Evolutionary conservation across 2,113 vertebrate genomes (phyloP).

Genomic region (Eulemur macaco): DNA sequence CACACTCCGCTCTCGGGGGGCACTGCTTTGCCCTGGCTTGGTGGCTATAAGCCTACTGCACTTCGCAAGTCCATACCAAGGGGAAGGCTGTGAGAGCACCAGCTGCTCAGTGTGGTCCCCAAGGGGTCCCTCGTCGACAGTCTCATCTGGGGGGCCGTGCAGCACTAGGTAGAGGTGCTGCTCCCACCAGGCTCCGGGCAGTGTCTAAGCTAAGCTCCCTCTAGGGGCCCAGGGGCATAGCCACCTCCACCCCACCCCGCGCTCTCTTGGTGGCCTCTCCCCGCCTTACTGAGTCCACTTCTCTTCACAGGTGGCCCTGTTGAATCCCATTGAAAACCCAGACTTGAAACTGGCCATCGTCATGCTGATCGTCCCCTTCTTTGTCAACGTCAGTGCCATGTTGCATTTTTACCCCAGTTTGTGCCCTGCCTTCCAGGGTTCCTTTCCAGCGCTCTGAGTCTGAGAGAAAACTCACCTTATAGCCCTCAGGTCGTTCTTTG

Average conservation of each 20-base stretch:
- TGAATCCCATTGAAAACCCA: slow-evolving; percentile 94
- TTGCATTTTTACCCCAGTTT: not conserved
- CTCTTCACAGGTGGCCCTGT: slow-evolving; percentile 90
- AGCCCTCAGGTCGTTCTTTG: not conserved
- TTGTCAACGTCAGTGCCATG: slow-evolving; percentile 93
- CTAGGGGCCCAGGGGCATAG: not conserved
- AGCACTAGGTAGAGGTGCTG: not conserved
- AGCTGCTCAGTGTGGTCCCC: not conserved
- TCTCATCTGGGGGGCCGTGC: not conserved
- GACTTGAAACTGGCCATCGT: slow-evolving; percentile 96
- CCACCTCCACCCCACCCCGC: no score
- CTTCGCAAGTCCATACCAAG: not conserved
- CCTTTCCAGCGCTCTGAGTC: not conserved
- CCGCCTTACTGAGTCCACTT: slow-evolving; percentile 71
- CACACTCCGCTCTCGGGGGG: not conserved
- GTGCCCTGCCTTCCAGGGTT: not conserved
- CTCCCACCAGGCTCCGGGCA: not conserved
- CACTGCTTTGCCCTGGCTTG: not conserved
- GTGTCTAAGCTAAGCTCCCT: not conserved
- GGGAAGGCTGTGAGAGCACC: not conserved
- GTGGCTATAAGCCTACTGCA: not conserved
- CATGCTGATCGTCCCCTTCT: slow-evolving; percentile 99
- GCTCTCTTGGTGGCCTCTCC: not conserved
- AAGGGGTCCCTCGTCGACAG: not conserved
- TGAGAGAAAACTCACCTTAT: not conserved